These are phyloP conservation scores for Chlamydotis undulata DNA, from an alignment of 2,113 vertebrate genomes.

Conservation along the genomic window DNA sequence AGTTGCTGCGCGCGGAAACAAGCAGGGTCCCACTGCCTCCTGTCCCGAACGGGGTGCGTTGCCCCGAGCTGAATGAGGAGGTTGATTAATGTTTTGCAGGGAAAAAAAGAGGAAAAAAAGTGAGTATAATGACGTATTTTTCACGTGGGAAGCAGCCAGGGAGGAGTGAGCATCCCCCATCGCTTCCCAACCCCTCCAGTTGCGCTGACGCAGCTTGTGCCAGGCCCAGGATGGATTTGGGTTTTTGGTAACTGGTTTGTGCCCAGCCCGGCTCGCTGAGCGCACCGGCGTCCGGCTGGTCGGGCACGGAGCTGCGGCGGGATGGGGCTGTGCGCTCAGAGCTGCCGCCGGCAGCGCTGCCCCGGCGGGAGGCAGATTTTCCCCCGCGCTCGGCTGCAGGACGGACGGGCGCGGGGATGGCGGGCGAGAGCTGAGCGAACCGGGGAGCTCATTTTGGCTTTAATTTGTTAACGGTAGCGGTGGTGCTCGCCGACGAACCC, in stretches of 20 bases:
- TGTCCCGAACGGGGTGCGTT: fast-evolving
- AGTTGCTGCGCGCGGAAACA: not conserved
- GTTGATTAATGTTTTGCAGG: not conserved
- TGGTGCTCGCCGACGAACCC: not conserved
- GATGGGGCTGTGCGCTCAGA: not conserved
- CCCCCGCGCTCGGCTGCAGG: not conserved
- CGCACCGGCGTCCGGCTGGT: fast-evolving
- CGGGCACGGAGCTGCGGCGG: fast-evolving
- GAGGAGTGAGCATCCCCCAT: not conserved
- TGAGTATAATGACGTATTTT: not conserved
- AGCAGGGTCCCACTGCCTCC: not conserved
- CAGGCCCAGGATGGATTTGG: not conserved
- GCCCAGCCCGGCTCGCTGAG: not conserved
- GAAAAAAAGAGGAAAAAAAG: not conserved
- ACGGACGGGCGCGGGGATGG: too few species aligned
- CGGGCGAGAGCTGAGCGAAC: not conserved
- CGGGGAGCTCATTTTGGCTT: too few species aligned
- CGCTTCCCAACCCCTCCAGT: fast-evolving
- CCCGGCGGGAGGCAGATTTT: fast-evolving
- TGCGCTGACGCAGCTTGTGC: not conserved
- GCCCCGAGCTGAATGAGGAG: not conserved
- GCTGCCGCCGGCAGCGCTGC: not conserved
- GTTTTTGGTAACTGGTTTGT: not conserved
- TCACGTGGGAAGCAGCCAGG: not conserved
- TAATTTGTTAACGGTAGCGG: fast-evolving